A percentile compares a stretch with the other conserved stretches of the same genome.
Evolutionary conservation across 2,113 vertebrate genomes (phyloP).

Genomic region (Ictidomys tridecemlineatus): DNA sequence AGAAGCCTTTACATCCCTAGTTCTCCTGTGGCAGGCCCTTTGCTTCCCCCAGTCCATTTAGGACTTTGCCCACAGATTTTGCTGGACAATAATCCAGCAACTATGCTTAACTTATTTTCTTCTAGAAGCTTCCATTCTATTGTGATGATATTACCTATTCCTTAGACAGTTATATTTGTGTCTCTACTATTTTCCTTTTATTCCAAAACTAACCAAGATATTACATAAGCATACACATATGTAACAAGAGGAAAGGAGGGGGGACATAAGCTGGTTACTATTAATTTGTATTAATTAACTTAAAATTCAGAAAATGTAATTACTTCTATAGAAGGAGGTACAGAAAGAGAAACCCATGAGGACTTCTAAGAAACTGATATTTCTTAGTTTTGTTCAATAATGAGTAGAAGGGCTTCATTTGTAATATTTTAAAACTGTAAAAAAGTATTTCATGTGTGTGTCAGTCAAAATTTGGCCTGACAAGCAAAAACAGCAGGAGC

Average conservation of each 20-base stretch:
- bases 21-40: neutral
- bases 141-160: neutral
- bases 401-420: neutral
- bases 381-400: neutral
- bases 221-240: neutral
- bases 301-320: neutral
- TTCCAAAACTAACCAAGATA: neutral
- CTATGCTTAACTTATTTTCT: neutral
- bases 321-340: neutral
- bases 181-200: neutral
- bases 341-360: neutral
- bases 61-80: neutral
- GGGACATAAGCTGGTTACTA: no score
- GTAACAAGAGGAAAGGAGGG: neutral
- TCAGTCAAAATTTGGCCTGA: neutral
- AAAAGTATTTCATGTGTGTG: neutral
- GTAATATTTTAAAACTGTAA: neutral
- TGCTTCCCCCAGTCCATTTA: neutral
- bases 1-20: neutral
- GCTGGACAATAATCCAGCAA: neutral
- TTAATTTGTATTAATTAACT: neutral
- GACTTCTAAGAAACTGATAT: neutral
- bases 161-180: neutral
- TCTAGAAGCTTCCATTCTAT: neutral
- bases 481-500: neutral